phyloP scores from a whole-genome alignment of 2,888 invertebrate genomes.

The Mimumesa dahlbomi region DNA sequence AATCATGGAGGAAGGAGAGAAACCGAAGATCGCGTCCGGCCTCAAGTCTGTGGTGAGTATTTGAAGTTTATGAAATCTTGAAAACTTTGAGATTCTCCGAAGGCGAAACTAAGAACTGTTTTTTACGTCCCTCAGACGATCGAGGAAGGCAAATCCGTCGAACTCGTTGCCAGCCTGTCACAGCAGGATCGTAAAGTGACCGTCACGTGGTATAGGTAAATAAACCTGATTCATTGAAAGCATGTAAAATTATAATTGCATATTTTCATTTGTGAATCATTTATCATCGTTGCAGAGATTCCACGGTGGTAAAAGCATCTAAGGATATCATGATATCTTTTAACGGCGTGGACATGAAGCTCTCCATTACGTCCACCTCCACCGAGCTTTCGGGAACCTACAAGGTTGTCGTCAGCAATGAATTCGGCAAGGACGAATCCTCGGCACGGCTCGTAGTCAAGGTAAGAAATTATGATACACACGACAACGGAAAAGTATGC shows the following conservation, averaged over 20 bases:
- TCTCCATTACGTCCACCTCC: conserved; percentile 89
- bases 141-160: conserved; percentile 88
- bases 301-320: conserved; percentile 88
- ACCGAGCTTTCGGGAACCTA: conserved; percentile 90
- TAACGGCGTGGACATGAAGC: conserved; percentile 90
- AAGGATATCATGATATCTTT: conserved; percentile 90
- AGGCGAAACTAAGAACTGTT: too few species aligned
- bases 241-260: background rate
- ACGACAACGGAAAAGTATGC: background rate
- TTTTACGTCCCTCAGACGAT: conserved; percentile 81
- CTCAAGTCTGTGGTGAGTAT: conserved; percentile 89
- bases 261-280: too few species aligned
- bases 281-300: conserved; percentile 80
- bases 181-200: conserved; percentile 89
- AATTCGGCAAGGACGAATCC: conserved; percentile 94
- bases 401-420: conserved; percentile 93
- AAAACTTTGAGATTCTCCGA: too few species aligned
- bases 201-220: conserved; percentile 92
- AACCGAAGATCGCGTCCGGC: conserved; percentile 90
- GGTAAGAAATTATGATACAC: conserved; percentile 59
- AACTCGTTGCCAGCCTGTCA: conserved; percentile 88
- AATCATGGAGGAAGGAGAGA: conserved; percentile 89
- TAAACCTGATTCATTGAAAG: too few species aligned
- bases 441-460: conserved; percentile 91
- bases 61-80: background rate